Base-by-base conservation (phyloP, 37 sponge, comb jelly and placozoan species). In the Eunapius fragilis region DNA sequence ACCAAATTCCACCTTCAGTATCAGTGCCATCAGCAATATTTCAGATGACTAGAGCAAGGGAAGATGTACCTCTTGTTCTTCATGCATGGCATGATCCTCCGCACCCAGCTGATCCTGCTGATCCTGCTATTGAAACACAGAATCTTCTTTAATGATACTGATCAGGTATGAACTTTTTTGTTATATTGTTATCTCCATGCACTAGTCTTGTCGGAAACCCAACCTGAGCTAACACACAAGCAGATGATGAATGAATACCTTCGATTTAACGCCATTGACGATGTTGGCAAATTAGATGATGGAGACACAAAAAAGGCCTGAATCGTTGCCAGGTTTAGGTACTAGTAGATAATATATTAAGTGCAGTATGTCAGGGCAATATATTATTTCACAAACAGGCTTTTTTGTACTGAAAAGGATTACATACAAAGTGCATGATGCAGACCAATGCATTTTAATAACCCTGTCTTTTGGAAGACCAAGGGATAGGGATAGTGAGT, bases 91-190 rank as follows among this genome's bases (percentile, higher is more conserved):
- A 72, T 98, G 37, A 95, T 98, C 19, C 92, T 96, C 22, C 84
- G 99, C 2, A 89, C 92, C 0, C 99, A 98, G 69, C 84, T 98
- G 74, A 87, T 98, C 0, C 86, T 83, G 69, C 84, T 98, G 74
- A 87, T 98, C 0, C 86, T 83, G 36, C 75, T 98, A 23, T 86
- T 98, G 48, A 85, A 93, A 77, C 68, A 95, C 75, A 87, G 85
- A 37, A 75, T 80, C 28, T 93, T 76, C 35, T 25, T 76, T 31
- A 76, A 23, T 36, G 76, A 76, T 5, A 35, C 36, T 35, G 76
- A n/a, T 23, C 76, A 76, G 76, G 76, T 36, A 76, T 24, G 13
- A n/a, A n/a, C n/a, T n/a, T n/a, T n/a, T n/a, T n/a, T n/a, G n/a
- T n/a, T n/a, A n/a, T n/a, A n/a, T n/a, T n/a, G n/a, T n/a, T n/a